Conservation (phyloP, 2,113 vertebrate species). For the Formicarius rufipectus region DNA sequence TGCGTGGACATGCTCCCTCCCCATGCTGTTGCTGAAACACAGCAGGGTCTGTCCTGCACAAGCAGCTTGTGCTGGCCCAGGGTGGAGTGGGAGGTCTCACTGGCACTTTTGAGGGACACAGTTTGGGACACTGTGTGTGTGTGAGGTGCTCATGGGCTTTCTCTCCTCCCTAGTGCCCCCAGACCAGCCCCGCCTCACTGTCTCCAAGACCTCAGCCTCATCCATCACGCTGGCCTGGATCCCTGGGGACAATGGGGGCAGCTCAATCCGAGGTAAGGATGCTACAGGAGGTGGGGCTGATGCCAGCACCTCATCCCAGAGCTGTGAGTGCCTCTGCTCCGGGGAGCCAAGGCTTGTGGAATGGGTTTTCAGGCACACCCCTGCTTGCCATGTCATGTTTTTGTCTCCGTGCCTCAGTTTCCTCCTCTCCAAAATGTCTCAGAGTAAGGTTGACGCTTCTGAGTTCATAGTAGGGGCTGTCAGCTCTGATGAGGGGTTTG, state of each 20-base stretch:
- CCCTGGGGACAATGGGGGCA: conserved; percentile 96
- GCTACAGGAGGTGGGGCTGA: background rate
- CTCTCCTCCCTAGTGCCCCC: conserved; percentile 83
- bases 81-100: accelerated
- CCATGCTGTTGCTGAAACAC: background rate
- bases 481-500: background rate
- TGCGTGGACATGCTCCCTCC: accelerated
- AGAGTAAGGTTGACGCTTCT: background rate
- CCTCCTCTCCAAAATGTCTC: background rate
- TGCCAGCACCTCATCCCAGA: background rate
- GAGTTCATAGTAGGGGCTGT: background rate
- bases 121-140: background rate
- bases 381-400: accelerated
- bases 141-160: background rate
- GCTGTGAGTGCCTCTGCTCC: background rate
- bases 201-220: conserved; percentile 92
- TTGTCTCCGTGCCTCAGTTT: background rate
- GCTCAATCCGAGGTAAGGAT: conserved; percentile 80
- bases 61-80: background rate
- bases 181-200: conserved; percentile 94
- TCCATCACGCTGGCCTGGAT: conserved; percentile 98
- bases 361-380: accelerated
- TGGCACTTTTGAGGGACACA: background rate
- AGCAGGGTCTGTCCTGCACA: accelerated
- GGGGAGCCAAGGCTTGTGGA: accelerated